Base-by-base conservation (phyloP, 2,797 vertebrate genomes). In the Ctenochaetus hawaiiensis region DNA sequence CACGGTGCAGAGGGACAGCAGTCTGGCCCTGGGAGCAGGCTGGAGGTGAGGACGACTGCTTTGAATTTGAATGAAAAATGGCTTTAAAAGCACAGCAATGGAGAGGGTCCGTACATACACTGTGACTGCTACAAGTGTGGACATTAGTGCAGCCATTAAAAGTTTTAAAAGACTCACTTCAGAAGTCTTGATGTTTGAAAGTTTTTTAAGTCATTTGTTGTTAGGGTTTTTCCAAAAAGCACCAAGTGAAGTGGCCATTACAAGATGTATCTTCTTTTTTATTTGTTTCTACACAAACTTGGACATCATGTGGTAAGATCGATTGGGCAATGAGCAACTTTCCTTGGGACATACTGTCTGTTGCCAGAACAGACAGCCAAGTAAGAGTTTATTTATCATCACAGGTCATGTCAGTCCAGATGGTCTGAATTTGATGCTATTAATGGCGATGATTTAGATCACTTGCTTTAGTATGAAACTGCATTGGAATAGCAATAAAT, bases 21-120 rank as follows among this genome's bases (percentile, higher is more conserved):
- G 98, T 70, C 82, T 97, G 82, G 98, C 97, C 39, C 92, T 99
- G 77, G 98, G 98, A 83, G 97, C 98, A 26, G 98, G 98, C 23
- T 99, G 98, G 98, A 99, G 98, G 98, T 99, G 71, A 67, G 81
- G 22, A 65, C 0, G 1, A 5, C 72, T 44, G 13, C 23, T 72
- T 63, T 67, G 14, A 73, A 69, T 80, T 43, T 23, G 11, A 72
- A 70, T 68, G 47, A 65, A 78, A 68, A 80, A 45, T 13, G 6
- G 1, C 61, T 72, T 67, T 26, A 14, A 41, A 12, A 47, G 11
- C 37, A 12, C 54, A 17, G n/a, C 53, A 3, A 34, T 44, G 14
- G 43, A 48, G 34, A 0, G 18, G 34, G 18, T 52, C 58, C 2
- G 64, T n/a, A n/a, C 44, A 41, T 56, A 51, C 16, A 30, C 47